These are phyloP conservation scores for Melanchra persicariae DNA, from an alignment of 2,888 invertebrate genomes.

Conservation along the genomic window DNA sequence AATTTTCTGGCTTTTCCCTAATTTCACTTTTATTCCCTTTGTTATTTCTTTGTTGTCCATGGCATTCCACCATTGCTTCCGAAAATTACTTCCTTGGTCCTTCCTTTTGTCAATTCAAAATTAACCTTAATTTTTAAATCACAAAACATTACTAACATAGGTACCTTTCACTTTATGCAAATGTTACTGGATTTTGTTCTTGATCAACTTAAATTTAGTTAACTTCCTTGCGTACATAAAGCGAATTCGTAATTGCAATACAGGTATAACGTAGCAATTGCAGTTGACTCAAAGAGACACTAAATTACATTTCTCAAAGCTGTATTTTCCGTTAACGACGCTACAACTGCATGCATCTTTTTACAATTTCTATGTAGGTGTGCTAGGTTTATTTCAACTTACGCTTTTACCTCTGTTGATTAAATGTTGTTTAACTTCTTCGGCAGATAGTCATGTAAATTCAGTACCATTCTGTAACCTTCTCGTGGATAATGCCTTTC, in stretches of 20 bases:
- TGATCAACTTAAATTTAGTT: constrained; percentile 16
- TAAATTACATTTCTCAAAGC: constrained; percentile 18
- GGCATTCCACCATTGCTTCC: neutral
- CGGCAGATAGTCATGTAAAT: no score
- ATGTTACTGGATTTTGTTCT: constrained; percentile 4
- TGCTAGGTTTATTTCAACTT: neutral
- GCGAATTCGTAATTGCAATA: constrained; percentile 37
- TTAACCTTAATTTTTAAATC: neutral
- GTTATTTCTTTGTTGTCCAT: constrained; percentile 5
- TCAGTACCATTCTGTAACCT: no score
- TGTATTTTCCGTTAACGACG: constrained; percentile 6
- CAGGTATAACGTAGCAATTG: constrained; percentile 19
- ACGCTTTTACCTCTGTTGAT: neutral
- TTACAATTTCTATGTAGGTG: no score
- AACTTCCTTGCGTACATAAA: constrained; percentile 16
- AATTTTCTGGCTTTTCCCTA: neutral
- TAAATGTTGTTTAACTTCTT: neutral
- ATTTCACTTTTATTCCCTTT: constrained; percentile 21
- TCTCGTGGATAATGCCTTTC: neutral
- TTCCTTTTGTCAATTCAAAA: neutral
- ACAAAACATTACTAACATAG: neutral
- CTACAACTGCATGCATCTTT: constrained; percentile 14
- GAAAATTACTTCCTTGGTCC: neutral
- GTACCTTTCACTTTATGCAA: no score
- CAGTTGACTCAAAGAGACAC: constrained; percentile 18